Percentiles rank a stretch among this genome's conserved stretches.
phyloP scores from a whole-genome alignment of 2,888 invertebrate species.

The Eupithecia vulgata region DNA sequence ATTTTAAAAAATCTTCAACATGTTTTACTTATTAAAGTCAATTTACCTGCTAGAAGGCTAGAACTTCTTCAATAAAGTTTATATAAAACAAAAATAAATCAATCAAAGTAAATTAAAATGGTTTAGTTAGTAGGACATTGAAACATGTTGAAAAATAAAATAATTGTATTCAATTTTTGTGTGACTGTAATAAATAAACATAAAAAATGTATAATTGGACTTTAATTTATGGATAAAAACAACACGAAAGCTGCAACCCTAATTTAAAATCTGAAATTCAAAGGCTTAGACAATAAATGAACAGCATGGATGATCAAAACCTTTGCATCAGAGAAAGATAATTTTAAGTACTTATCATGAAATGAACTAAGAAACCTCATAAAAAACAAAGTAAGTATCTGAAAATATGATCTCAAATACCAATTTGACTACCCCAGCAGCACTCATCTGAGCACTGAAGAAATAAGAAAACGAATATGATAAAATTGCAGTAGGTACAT shows the following conservation, averaged over 20 bases:
- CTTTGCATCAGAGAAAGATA: background rate
- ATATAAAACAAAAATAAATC: slow-evolving; percentile 41
- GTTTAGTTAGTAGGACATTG: slow-evolving; percentile 47
- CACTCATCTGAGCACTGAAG: background rate
- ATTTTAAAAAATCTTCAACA: slow-evolving; percentile 52
- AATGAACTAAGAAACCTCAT: background rate
- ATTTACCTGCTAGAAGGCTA: slow-evolving; percentile 44
- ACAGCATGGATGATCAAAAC: background rate
- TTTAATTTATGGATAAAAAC: slow-evolving; percentile 51
- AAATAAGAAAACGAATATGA: background rate
- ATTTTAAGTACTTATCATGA: background rate
- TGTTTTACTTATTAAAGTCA: slow-evolving; percentile 60
- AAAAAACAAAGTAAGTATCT: background rate
- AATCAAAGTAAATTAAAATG: slow-evolving; percentile 48
- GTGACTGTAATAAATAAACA: slow-evolving; percentile 71
- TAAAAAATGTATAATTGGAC: slow-evolving; percentile 58
- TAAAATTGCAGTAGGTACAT: background rate
- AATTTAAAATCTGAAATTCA: background rate
- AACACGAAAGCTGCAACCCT: background rate
- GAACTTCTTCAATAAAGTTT: slow-evolving; percentile 45
- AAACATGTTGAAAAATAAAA: slow-evolving; percentile 69
- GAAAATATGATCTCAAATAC: background rate
- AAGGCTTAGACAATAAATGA: background rate
- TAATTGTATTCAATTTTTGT: slow-evolving; percentile 69
- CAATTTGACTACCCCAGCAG: background rate